A percentile compares a stretch with the other conserved stretches of the same genome.
Conservation (phyloP, 64 coral and sea anemone genomes). For the Porites australiensis region DNA sequence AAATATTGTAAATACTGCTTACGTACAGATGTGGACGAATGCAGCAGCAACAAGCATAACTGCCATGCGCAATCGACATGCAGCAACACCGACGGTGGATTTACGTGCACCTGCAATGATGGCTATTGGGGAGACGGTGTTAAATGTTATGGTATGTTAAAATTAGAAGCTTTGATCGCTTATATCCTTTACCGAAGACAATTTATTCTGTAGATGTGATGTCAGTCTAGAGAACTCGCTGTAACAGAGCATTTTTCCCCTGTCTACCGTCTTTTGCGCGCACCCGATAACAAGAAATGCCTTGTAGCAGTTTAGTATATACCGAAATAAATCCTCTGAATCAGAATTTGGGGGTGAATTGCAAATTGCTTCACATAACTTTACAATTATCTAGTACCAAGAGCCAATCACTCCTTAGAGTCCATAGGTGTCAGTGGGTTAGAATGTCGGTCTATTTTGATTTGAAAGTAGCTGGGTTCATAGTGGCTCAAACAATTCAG, state of each 20-base stretch:
- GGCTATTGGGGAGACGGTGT: slow-evolving; percentile 70
- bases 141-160: slow-evolving; percentile 50
- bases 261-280: neutral
- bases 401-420: too few relatives aligned
- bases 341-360: too few relatives aligned
- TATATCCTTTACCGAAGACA: neutral
- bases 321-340: too few relatives aligned
- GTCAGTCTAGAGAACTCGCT: too few relatives aligned
- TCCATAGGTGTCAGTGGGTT: too few relatives aligned
- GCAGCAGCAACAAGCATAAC: slow-evolving; percentile 20
- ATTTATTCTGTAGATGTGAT: too few relatives aligned
- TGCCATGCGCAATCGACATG: slow-evolving; percentile 44
- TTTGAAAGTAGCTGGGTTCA: too few relatives aligned
- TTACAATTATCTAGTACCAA: too few relatives aligned
- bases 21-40: slow-evolving; percentile 74
- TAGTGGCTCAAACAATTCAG: too few relatives aligned
- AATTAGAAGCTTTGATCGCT: neutral
- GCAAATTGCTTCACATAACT: too few relatives aligned
- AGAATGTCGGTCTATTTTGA: too few relatives aligned
- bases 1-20: neutral
- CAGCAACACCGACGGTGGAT: slow-evolving; percentile 65
- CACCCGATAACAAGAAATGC: neutral
- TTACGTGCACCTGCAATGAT: slow-evolving; percentile 56
- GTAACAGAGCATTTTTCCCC: neutral
- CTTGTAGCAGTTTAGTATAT: too few relatives aligned